Evolutionary conservation across 2,888 invertebrate genomes (phyloP).

Genomic region (Gasteruption jaculator): DNA sequence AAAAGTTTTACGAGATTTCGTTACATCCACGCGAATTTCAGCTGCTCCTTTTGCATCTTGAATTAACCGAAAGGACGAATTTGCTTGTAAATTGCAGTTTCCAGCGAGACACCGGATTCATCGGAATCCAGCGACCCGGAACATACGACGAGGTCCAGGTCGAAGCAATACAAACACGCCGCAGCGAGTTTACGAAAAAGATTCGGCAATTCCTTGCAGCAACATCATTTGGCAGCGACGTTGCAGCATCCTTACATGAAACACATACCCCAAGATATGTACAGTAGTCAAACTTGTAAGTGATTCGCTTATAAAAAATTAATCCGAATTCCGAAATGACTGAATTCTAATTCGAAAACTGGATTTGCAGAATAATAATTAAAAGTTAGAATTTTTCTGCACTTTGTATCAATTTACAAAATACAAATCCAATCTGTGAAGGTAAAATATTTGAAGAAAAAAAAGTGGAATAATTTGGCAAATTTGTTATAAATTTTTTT

Average conservation of each 20-base stretch:
- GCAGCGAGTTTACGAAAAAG: conserved; percentile 41
- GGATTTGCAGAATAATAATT: too few species aligned
- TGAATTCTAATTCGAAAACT: too few species aligned
- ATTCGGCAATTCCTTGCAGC: conserved; percentile 44
- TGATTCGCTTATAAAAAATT: too few species aligned
- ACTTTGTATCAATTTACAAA: too few species aligned
- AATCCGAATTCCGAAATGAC: too few species aligned
- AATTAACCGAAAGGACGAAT: neutral
- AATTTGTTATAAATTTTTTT: conserved; percentile 3
- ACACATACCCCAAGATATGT: conserved; percentile 51
- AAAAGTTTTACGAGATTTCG: too few species aligned
- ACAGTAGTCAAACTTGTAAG: conserved; percentile 52
- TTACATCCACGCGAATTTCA: too few species aligned
- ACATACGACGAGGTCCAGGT: conserved; percentile 37
- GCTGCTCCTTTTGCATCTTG: too few species aligned
- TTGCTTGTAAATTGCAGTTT: too few species aligned
- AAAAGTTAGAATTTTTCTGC: too few species aligned
- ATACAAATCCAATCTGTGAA: too few species aligned
- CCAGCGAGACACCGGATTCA: conserved; percentile 46
- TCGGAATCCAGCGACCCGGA: conserved; percentile 49
- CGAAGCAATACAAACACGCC: conserved; percentile 39
- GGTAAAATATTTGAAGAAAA: too few species aligned
- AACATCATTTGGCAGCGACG: conserved; percentile 39
- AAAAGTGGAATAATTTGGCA: neutral
- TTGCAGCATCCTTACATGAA: conserved; percentile 47